These are phyloP conservation scores for Drosophila niveifrons DNA, from an alignment of 2,888 invertebrate genomes.

Conservation along the genomic window DNA sequence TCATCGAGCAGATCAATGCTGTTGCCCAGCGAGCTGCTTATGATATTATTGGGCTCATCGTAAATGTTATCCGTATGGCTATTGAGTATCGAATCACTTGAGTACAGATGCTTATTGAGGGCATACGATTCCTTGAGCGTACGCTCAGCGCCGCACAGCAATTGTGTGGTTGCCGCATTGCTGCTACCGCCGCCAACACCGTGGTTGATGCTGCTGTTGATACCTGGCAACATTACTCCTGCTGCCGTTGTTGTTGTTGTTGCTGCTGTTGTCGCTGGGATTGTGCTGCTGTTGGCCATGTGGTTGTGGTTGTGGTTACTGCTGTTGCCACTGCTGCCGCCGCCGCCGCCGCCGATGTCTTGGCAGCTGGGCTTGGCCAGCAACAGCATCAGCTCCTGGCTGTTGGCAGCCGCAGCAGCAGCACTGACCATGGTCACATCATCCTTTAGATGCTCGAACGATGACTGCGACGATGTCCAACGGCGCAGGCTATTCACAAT, in stretches of 20 bases:
- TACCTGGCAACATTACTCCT: conserved; percentile 10
- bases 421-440: conserved; percentile 58
- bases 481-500: conserved; percentile 79
- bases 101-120: conserved; percentile 83
- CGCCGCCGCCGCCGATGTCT: not conserved
- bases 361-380: conserved; percentile 40
- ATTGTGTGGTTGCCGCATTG: conserved; percentile 7
- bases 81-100: conserved; percentile 85
- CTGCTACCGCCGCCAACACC: conserved; percentile 4
- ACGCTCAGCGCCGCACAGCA: conserved; percentile 30
- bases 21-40: conserved; percentile 82
- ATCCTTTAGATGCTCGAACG: conserved; percentile 82
- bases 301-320: not conserved
- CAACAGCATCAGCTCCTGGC: conserved; percentile 57
- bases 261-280: conserved; percentile 1
- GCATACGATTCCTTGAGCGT: conserved; percentile 82
- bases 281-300: conserved; percentile 14
- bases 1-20: conserved; percentile 81
- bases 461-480: conserved; percentile 84
- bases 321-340: conserved; percentile 2
- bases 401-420: conserved; percentile 31
- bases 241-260: not conserved
- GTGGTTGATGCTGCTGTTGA: conserved; percentile 8
- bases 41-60: conserved; percentile 85
- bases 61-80: conserved; percentile 84